Evolutionary conservation across 2,113 vertebrate species (phyloP).

Genomic region (Passerina amoena): DNA sequence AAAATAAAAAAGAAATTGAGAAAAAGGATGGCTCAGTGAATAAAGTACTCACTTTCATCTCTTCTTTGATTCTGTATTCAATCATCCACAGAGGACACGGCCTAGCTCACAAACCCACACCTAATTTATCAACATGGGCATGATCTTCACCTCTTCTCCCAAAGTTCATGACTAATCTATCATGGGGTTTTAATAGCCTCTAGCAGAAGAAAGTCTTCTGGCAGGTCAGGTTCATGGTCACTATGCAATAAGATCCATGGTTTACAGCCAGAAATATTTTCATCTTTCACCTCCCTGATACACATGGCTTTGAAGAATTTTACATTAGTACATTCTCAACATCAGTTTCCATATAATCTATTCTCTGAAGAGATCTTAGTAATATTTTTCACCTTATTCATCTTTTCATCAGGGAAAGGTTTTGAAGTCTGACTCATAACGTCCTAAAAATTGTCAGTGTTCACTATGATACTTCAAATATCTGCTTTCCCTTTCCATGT

Average conservation of each 20-base stretch:
- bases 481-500: not conserved
- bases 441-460: not conserved
- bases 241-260: not conserved
- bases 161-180: not conserved
- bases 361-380: not conserved
- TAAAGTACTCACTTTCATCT: not conserved
- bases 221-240: not conserved
- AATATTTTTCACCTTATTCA: not conserved
- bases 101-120: not conserved
- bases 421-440: not conserved
- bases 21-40: not conserved
- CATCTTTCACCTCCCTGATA: not conserved
- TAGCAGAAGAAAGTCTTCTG: not conserved
- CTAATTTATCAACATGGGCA: not conserved
- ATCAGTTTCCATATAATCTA: not conserved
- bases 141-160: not conserved
- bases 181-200: not conserved
- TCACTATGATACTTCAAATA: not conserved
- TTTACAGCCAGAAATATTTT: not conserved
- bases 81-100: not conserved
- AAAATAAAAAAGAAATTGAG: not conserved
- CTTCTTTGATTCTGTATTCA: conserved; percentile 7
- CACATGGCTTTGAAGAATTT: not conserved
- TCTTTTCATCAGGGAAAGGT: not conserved
- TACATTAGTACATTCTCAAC: not conserved